phyloP scores from a whole-genome alignment of 2,888 invertebrate genomes.

The Hemistola chrysoprasaria region DNA sequence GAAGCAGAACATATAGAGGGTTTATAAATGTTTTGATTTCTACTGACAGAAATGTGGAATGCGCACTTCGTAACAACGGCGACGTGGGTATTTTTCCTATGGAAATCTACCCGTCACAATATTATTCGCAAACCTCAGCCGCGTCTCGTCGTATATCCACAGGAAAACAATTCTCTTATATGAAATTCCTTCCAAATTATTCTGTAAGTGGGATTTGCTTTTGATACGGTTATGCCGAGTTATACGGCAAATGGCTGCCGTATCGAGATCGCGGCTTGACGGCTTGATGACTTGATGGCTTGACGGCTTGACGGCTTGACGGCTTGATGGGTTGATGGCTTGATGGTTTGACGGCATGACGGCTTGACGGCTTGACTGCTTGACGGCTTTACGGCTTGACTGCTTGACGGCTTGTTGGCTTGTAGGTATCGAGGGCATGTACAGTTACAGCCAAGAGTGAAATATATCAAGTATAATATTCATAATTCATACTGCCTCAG shows the following conservation, averaged over 20 bases:
- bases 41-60: too few relatives aligned
- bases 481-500: too few relatives aligned
- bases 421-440: too few relatives aligned
- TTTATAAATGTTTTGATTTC: too few relatives aligned
- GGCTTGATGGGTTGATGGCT: slow-evolving; percentile 5
- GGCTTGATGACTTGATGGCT: slow-evolving; percentile 21
- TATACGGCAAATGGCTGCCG: slow-evolving; percentile 10
- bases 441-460: too few relatives aligned
- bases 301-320: slow-evolving; percentile 7
- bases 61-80: too few relatives aligned
- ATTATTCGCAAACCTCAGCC: slow-evolving; percentile 27
- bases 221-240: slow-evolving; percentile 9
- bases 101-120: slow-evolving; percentile 23
- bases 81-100: background rate
- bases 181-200: slow-evolving; percentile 34
- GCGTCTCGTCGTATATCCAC: slow-evolving; percentile 17
- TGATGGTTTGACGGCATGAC: too few relatives aligned
- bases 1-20: too few relatives aligned
- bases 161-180: slow-evolving; percentile 32
- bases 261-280: slow-evolving; percentile 22
- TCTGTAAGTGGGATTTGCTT: slow-evolving; percentile 29
- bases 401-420: too few relatives aligned
- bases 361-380: too few relatives aligned
- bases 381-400: too few relatives aligned
- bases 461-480: too few relatives aligned